phyloP scores from a whole-genome alignment of 1,140 invertebrate species.

The Scylla paramamosain region DNA sequence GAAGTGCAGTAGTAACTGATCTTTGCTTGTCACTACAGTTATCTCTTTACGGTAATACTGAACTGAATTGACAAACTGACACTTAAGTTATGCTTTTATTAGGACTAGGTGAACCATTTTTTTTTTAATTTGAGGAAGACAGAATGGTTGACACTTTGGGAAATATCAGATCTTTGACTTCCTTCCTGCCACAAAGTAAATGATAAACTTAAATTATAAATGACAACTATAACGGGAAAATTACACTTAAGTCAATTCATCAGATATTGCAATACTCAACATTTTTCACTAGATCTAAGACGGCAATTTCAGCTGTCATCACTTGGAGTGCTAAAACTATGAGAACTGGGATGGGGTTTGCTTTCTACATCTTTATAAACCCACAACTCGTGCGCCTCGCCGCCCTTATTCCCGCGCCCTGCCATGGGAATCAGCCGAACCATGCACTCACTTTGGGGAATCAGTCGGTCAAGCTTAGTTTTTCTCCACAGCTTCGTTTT shows the following conservation, averaged over 20 bases:
- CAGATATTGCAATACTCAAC: too few species aligned
- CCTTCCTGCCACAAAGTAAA: too few species aligned
- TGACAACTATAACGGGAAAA: too few species aligned
- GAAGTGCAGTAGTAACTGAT: neutral
- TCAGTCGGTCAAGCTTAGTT: neutral
- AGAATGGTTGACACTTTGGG: too few species aligned
- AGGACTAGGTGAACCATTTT: too few species aligned
- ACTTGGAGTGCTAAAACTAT: neutral
- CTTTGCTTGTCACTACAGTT: neutral
- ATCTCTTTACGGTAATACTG: neutral
- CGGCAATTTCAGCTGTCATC: neutral
- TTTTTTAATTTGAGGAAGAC: too few species aligned
- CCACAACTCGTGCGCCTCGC: neutral
- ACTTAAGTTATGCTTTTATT: too few species aligned
- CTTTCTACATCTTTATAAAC: neutral
- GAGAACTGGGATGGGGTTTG: neutral
- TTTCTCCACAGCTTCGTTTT: neutral
- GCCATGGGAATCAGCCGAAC: neutral
- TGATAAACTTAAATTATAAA: too few species aligned
- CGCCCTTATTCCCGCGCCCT: neutral
- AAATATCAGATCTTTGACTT: too few species aligned
- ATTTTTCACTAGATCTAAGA: neutral
- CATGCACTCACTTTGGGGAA: slow-evolving; percentile 11
- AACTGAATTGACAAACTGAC: too few species aligned
- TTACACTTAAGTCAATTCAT: too few species aligned